Evolutionary conservation across 2,888 invertebrate species (phyloP).

Genomic region (Corbicula japonica): DNA sequence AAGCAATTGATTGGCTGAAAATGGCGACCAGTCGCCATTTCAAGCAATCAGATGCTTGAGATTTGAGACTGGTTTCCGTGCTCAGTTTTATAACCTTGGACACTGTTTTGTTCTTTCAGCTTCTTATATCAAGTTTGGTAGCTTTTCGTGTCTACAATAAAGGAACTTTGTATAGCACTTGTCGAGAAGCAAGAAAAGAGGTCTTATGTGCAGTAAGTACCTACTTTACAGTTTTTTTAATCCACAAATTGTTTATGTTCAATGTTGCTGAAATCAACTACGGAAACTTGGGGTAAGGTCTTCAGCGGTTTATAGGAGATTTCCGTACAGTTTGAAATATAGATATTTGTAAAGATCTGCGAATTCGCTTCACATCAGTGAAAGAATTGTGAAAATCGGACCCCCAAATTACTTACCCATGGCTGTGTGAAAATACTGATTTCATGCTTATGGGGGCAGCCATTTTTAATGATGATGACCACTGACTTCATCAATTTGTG

Average conservation of each 20-base stretch:
- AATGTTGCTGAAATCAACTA: not conserved
- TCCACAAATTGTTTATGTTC: not conserved
- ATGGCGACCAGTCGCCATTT: not conserved
- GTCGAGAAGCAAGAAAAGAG: constrained; percentile 40
- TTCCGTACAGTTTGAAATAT: not conserved
- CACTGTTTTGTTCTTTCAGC: constrained; percentile 19
- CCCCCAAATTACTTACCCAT: too few species aligned
- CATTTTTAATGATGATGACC: too few species aligned
- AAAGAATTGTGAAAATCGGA: not conserved
- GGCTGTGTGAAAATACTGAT: too few species aligned
- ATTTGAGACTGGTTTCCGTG: not conserved
- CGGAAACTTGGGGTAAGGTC: not conserved
- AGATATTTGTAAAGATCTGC: not conserved
- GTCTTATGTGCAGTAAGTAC: constrained; percentile 60
- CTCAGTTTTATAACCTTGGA: not conserved
- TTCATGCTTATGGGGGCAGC: too few species aligned
- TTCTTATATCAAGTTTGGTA: constrained; percentile 53
- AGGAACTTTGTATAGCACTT: constrained; percentile 33
- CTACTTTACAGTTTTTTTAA: not conserved
- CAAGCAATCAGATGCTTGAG: not conserved
- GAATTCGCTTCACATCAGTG: not conserved
- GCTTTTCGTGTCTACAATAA: constrained; percentile 62
- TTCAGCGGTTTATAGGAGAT: not conserved
- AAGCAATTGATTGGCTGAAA: not conserved
- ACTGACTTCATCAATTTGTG: too few species aligned